Evolutionary conservation across 2,888 invertebrate species (phyloP), one percentile per base, ranked within the genome.

Genomic region (Cabera pusaria): DNA sequence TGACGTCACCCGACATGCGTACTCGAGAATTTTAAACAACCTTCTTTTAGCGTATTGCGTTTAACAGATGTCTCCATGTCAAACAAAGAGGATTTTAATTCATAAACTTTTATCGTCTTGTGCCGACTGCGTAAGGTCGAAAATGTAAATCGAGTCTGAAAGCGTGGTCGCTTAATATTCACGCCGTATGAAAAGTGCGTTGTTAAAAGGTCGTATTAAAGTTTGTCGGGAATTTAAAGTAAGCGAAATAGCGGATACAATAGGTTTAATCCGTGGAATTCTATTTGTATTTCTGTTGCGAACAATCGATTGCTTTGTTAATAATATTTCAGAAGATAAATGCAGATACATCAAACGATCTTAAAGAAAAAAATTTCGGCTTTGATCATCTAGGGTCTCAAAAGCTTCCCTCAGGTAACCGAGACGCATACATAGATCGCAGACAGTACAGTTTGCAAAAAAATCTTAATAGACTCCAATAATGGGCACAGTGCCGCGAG

Each of bases 11-110:
- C 64, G 62, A 68, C 69, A 71, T 64, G 77, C 79, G 82, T 83
- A 82, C 80, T 82, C 78, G 66, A 71, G 85, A 84, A 88, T 86
- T 83, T 85, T 83, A 86, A 87, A 85, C 85, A 86, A 85, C 74
- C 80, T 73, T 64, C 71, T 77, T 79, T 80, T 73, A 66, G 75
- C 77, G 73, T 75, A 78, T 72, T 71, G 74, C 71, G 71, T 35
- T 31, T 67, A 74, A 73, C 78, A 83, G 68, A 83, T 82, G 81
- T 80, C 81, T 75, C 66, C 71, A 55, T 67, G 60, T 58, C 63
- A 56, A 38, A 52, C 58, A 67, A 59, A 58, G 44, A 46, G 27
- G 27, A 35, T 41, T 42, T n/a, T 32, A 50, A 40, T 48, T 31
- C 25, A 29, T 34, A 33, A 55, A 56, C 48, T 66, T 59, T 64